Conservation (phyloP, 2,888 invertebrate species). For the Nephrotoma guestfalica region DNA sequence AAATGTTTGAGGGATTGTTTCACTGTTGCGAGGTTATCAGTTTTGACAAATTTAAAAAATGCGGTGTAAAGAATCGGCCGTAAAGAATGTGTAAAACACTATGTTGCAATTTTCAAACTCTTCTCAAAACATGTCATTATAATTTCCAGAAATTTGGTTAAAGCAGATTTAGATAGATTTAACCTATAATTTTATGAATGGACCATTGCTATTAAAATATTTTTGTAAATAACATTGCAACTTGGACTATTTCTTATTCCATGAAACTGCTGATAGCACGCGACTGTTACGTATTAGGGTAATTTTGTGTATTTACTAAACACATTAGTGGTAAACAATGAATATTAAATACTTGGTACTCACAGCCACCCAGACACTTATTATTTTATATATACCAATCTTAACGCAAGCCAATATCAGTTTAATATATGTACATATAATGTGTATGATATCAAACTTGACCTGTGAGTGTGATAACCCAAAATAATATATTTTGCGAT, state of each 20-base stretch:
- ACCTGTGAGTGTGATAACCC: slow-evolving; percentile 1
- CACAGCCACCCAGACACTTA: neutral
- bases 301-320: neutral
- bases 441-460: neutral
- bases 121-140: neutral
- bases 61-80: neutral
- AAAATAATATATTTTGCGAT: neutral
- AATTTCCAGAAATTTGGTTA: neutral
- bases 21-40: neutral
- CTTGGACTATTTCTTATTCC: neutral
- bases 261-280: neutral
- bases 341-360: neutral
- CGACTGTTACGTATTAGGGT: neutral
- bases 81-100: too few relatives aligned
- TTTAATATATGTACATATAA: neutral
- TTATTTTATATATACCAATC: neutral
- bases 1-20: neutral
- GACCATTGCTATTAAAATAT: neutral
- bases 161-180: neutral
- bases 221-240: neutral
- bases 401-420: neutral
- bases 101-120: too few relatives aligned
- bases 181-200: neutral
- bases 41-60: neutral
- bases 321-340: neutral